Base-by-base conservation (phyloP, 2,113 vertebrate species). In the Rhinolophus ferrumequinum region DNA sequence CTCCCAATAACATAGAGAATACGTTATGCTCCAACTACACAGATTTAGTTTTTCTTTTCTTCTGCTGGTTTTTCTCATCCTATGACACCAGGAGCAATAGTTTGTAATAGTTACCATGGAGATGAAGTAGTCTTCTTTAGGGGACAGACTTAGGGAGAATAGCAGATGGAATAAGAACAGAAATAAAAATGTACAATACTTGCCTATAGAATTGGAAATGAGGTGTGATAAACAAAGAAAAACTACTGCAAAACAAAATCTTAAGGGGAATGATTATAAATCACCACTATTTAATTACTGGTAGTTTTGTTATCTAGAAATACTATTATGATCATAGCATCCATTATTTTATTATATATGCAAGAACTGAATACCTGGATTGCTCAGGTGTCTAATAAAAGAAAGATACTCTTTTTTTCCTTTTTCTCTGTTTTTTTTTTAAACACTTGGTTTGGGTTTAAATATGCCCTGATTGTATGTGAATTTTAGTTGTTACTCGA, bases 51-150 rank as follows among this genome's bases (percentile, higher is more conserved):
- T 41, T 81, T 97, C 83, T 30, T 50, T 50, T 50, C 47, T 47
- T 88, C 38, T 66, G 15, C 62, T 72, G 90, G 91, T 38, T 66
- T 79, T 84, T 56, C 41, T 30, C 33, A 9, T 95, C 21, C 70
- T 90, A 24, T 3, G 69, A 82, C 66, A 66, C 79, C 50, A 41
- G 33, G 60, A 94, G 35, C 28, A 54, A 75, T 22, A 88, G 83
- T 96, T 96, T 81, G 47, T 81, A 66, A 28, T 70, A 64, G 93
- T 97, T 97, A 95, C 97, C 88, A 93, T 94, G 91, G 97, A 95
- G 97, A 97, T 95, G 26, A 58, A 95, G 72, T 38, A 80, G 75
- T 80, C n/a, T 1, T 15, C 77, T 93, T 30, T 9, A 30, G 76
- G 52, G 83, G 93, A 92, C 79, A 93, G 79, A 47, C 86, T 96